A percentile compares a stretch with the other conserved stretches of the same genome.
Evolutionary conservation across 2,797 vertebrate species (phyloP).

Genomic region (Galaxias olidus): DNA sequence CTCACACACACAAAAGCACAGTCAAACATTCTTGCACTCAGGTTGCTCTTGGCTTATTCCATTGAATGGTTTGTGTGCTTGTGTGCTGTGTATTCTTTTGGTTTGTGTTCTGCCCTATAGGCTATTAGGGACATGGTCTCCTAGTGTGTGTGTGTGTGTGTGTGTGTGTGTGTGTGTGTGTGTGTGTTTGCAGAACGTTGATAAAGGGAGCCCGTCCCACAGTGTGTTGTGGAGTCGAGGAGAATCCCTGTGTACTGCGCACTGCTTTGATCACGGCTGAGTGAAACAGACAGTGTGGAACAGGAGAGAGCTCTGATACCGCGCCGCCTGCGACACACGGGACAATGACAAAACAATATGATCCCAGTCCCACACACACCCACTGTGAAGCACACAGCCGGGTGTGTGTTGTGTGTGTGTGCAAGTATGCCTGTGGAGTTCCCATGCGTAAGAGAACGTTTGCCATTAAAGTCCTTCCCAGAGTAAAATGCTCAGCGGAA

Average conservation of each 20-base stretch:
- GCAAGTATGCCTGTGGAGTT: not conserved
- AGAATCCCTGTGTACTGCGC: conserved; percentile 51
- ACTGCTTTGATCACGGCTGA: conserved; percentile 64
- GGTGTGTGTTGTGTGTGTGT: conserved; percentile 22
- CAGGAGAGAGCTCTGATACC: conserved; percentile 60
- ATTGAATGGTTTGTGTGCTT: no score
- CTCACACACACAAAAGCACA: not conserved
- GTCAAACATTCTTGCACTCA: no score
- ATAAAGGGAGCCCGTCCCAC: conserved; percentile 49
- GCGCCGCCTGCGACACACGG: conserved; percentile 21
- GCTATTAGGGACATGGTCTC: not conserved
- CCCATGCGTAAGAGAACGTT: not conserved
- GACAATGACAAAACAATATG: conserved; percentile 61
- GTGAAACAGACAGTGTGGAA: conserved; percentile 50
- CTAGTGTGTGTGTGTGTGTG: not conserved
- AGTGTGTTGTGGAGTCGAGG: conserved; percentile 29
- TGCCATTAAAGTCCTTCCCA: not conserved
- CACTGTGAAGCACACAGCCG: conserved; percentile 26
- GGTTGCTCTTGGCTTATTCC: no score
- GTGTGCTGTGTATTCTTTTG: no score
- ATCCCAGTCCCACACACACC: conserved; percentile 41
- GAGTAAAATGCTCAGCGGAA: not conserved
- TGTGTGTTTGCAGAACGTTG: conserved; percentile 52
- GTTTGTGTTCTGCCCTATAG: not conserved
- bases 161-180: not conserved